These are phyloP conservation scores for Semnopithecus entellus DNA, from an alignment of 2,113 vertebrate species.

Conservation along the genomic window DNA sequence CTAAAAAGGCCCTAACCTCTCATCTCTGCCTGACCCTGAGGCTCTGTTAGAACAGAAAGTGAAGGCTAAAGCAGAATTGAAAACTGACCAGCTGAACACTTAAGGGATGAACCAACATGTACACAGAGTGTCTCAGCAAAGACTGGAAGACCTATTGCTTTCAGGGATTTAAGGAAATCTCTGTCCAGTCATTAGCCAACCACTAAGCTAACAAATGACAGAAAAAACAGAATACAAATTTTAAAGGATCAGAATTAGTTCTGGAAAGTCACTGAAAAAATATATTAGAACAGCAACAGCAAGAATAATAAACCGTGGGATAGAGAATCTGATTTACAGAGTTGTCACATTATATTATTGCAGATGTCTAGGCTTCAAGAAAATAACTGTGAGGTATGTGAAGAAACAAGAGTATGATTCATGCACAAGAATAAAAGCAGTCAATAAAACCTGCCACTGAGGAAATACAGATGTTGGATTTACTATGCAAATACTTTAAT, in stretches of 20 bases:
- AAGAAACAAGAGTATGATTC: background rate
- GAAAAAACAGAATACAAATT: background rate
- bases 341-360: background rate
- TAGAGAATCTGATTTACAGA: background rate
- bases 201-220: background rate
- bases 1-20: background rate
- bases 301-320: background rate
- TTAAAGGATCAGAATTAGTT: background rate
- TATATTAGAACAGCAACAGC: background rate
- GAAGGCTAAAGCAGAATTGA: background rate
- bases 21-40: background rate
- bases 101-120: background rate
- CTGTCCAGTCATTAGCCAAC: background rate
- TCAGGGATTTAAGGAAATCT: background rate
- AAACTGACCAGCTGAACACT: background rate
- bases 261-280: background rate
- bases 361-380: background rate
- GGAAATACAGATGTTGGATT: background rate
- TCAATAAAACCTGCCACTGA: background rate
- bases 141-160: background rate
- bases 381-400: background rate
- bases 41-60: background rate
- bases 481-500: background rate
- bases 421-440: background rate
- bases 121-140: background rate